These are phyloP conservation scores for Temnothorax unifasciatus DNA, from an alignment of 2,888 invertebrate species.

Conservation along the genomic window DNA sequence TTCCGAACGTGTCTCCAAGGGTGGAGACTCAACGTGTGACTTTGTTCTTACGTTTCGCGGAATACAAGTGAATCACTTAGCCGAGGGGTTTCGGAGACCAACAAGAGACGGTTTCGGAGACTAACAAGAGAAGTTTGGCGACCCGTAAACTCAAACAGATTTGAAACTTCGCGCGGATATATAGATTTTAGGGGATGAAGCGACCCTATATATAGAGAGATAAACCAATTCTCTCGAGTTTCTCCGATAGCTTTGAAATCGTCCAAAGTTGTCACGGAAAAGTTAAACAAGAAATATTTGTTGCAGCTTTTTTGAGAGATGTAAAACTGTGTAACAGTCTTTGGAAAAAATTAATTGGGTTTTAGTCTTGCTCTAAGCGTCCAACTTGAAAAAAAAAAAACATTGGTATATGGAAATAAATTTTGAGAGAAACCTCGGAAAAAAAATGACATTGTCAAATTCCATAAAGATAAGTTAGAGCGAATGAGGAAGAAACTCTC, in stretches of 20 bases:
- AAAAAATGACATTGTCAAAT: background rate
- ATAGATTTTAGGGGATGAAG: background rate
- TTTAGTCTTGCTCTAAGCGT: background rate
- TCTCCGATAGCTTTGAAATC: background rate
- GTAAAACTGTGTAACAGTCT: background rate
- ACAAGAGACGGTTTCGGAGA: no score
- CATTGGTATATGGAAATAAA: background rate
- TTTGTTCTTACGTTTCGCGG: conserved; percentile 14
- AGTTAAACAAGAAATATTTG: background rate
- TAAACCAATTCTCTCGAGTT: background rate
- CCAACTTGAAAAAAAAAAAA: background rate
- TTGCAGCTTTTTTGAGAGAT: background rate
- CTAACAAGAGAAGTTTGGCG: conserved; percentile 25
- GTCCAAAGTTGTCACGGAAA: background rate
- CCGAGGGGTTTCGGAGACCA: no score
- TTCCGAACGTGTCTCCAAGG: background rate
- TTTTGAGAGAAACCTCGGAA: background rate
- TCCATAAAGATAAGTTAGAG: background rate
- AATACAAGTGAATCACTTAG: conserved; percentile 29
- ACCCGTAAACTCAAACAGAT: conserved; percentile 21
- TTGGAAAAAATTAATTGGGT: background rate
- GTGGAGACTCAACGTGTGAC: conserved; percentile 27
- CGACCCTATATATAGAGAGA: no score
- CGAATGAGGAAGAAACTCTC: background rate
- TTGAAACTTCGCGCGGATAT: conserved; percentile 15